Evolutionary conservation across 2,113 vertebrate genomes (phyloP), one percentile per base, ranked within the genome.

Genomic region (Mesocricetus auratus): DNA sequence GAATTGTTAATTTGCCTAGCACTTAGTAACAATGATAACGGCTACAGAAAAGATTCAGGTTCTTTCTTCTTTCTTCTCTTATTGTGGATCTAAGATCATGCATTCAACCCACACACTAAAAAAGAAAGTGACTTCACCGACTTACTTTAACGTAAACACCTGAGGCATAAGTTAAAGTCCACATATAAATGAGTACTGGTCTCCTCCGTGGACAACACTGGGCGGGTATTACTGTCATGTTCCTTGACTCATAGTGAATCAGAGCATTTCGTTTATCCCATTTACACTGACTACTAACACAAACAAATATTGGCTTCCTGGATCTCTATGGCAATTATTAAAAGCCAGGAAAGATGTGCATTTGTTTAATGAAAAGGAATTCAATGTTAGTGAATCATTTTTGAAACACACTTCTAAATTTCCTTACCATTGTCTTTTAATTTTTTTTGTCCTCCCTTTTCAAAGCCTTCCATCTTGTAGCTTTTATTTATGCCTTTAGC

Each of bases 401-500:
- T 88, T 68, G 21, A 83, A 93, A 73, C 50, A 45, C 60, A 36
- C 71, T 19, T 89, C 73, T 69, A 45, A 56, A 74, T 68, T 95
- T 91, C n/a, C 64, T 96, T 62, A 33, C 24, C 39, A 47, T 69
- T 75, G 21, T 75, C 58, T 50, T 89, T 81, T 7, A 69, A 26
- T 74, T 77, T 39, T n/a, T 50, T 26, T 4, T 85, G 33, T 0
- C 0, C 31, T 21, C 33, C 3, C 31, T 29, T 91, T 91, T 29
- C 8, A 86, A 81, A 47, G 39, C 4, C 22, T 88, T 78, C 24
- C 39, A 83, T 87, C 45, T 66, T 92, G 83, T 75, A 71, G 42
- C 69, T 92, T 89, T 91, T 83, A 92, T 90, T 64, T 92, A 66
- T 60, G 39, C 1, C 33, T 71, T 94, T 56, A 50, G 73, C 22